Evolutionary conservation across 2,113 vertebrate genomes (phyloP).

Genomic region (Paramisgurnus dabryanus): DNA sequence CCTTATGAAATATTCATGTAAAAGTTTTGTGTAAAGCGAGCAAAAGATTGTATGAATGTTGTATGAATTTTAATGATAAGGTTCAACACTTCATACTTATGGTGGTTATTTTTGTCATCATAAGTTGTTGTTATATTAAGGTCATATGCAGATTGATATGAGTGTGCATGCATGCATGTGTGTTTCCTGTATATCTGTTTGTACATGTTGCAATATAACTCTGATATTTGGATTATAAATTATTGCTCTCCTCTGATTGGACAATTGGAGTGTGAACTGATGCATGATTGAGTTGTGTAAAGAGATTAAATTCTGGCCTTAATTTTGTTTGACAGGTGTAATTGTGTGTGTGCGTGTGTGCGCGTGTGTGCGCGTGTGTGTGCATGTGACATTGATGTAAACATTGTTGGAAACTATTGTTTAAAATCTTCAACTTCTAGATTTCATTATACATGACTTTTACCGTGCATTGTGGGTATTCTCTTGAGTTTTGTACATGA

Average conservation of each 20-base stretch:
- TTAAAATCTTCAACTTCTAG: too few relatives aligned
- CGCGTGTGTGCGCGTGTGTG: too few relatives aligned
- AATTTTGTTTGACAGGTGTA: slow-evolving; percentile 32
- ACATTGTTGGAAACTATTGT: too few relatives aligned
- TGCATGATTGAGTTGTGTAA: background rate
- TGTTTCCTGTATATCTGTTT: background rate
- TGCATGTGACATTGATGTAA: too few relatives aligned
- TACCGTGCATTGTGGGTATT: too few relatives aligned
- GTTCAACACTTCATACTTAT: background rate
- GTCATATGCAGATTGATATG: slow-evolving; percentile 16
- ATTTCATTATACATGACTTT: too few relatives aligned
- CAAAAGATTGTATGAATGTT: background rate
- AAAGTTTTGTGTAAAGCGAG: background rate
- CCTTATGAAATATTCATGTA: background rate
- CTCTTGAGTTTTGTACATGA: too few relatives aligned
- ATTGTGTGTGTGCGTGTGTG: background rate
- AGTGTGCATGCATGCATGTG: background rate
- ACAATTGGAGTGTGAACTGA: too few relatives aligned
- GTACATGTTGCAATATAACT: background rate
- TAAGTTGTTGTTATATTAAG: slow-evolving; percentile 8
- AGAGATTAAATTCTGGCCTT: slow-evolving; percentile 9
- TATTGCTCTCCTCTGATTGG: background rate
- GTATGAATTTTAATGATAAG: background rate
- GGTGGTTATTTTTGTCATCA: background rate
- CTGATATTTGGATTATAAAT: slow-evolving; percentile 15